Evolutionary conservation across 2,797 vertebrate species (phyloP).

Genomic region (Dryobates pubescens): DNA sequence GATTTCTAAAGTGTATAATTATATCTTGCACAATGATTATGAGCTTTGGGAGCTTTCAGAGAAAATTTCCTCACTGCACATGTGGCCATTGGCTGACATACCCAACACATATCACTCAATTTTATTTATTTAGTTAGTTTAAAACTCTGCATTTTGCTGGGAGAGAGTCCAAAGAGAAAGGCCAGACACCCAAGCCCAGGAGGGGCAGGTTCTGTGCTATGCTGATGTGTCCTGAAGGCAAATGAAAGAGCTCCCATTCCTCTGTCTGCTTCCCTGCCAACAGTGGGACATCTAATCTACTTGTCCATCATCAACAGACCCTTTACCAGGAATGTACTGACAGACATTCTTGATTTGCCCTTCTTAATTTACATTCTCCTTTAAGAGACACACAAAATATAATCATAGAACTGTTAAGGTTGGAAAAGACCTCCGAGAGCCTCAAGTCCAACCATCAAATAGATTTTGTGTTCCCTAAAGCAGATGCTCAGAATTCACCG

Average conservation of each 20-base stretch:
- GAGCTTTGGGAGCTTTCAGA: conserved; percentile 69
- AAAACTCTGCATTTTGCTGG: not conserved
- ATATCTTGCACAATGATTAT: conserved; percentile 69
- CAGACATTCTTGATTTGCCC: not conserved
- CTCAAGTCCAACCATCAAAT: no score
- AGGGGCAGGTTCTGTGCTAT: not conserved
- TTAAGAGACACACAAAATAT: not conserved
- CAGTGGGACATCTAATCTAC: not conserved
- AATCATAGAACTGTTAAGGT: no score
- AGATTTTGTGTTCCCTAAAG: not conserved
- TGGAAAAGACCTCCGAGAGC: no score
- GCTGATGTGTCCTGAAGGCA: not conserved
- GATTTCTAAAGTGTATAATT: conserved; percentile 75
- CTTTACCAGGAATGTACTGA: not conserved
- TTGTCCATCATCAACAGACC: not conserved
- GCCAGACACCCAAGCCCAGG: not conserved
- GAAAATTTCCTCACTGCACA: conserved; percentile 68
- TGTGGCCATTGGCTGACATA: conserved; percentile 70
- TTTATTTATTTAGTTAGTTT: not conserved
- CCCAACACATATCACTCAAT: conserved; percentile 38
- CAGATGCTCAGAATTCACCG: not conserved
- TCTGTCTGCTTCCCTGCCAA: not conserved
- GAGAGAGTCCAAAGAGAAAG: conserved; percentile 8
- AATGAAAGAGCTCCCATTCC: not conserved
- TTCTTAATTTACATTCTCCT: not conserved